These are phyloP conservation scores for Stenurella melanura DNA, from an alignment of 2,888 invertebrate species.

Conservation along the genomic window DNA sequence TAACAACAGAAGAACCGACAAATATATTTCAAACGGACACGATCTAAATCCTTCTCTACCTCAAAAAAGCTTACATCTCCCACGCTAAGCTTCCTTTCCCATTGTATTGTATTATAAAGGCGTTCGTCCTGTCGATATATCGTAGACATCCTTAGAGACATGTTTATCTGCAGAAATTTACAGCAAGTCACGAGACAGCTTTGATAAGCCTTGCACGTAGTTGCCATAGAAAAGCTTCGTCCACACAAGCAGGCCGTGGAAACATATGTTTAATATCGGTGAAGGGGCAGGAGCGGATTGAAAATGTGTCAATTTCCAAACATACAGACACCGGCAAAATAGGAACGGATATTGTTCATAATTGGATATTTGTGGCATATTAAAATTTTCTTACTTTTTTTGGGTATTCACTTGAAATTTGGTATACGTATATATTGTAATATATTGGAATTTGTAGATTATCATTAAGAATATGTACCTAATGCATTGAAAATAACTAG, in stretches of 20 bases:
- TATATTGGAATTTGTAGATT: too few species aligned
- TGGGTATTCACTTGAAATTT: too few species aligned
- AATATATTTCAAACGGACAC: too few species aligned
- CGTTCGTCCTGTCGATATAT: conserved; percentile 43
- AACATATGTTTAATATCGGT: conserved; percentile 37
- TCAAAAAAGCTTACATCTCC: conserved; percentile 2
- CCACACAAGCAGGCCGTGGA: conserved; percentile 13
- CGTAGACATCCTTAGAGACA: conserved; percentile 43
- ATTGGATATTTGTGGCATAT: too few species aligned
- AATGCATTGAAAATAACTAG: too few species aligned
- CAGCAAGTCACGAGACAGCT: conserved; percentile 42
- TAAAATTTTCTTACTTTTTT: too few species aligned
- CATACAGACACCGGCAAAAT: too few species aligned
- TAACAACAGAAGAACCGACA: too few species aligned
- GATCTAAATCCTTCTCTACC: too few species aligned
- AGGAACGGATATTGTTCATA: too few species aligned
- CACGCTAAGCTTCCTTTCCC: background rate
- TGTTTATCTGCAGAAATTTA: conserved; percentile 45
- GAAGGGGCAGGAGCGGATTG: conserved; percentile 32
- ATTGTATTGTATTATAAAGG: conserved; percentile 28
- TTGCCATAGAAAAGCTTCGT: conserved; percentile 45
- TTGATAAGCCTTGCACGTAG: conserved; percentile 50
- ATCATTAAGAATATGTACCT: too few species aligned
- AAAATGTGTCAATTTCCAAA: conserved; percentile 16
- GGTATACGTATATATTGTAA: too few species aligned